Base-by-base conservation (phyloP, 2,888 invertebrate genomes). In the Anthophora plumipes region DNA sequence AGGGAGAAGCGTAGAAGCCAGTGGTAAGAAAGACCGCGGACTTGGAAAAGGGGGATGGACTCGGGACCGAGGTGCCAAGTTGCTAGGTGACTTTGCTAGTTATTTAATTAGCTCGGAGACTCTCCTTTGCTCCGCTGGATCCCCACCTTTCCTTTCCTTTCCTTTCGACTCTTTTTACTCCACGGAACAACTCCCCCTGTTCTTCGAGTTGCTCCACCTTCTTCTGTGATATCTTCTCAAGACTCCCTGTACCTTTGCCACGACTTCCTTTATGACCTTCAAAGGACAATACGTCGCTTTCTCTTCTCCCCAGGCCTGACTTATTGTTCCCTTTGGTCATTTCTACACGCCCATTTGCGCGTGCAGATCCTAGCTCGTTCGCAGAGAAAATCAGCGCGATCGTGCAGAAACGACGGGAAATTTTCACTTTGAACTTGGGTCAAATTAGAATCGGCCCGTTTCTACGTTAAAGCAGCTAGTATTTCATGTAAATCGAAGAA, bases 71-170 rank as follows among this genome's bases (percentile, higher is more conserved):
- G 91, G 91, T 91, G 91, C 90, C 91, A 92, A 92, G 90, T 92
- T 90, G 91, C 89, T 90, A 89, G 92, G 89, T 91, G 90, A 92
- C 91, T 91, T 89, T 89, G 89, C 89, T 90, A 91, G 92, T 92
- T 92, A 92, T 92, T 92, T 92, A 92, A 92, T 92, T 92, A 92
- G 90, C 89, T 88, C 85, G 86, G 88, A 90, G 90, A 92, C 89
- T 90, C 90, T 89, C 89, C 88, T 88, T 87, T 87, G 85, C 88
- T 89, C 85, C 86, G 84, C 87, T 84, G 84, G 83, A 71, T 72
- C 81, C 80, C 71, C n/a, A n/a, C n/a, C n/a, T n/a, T n/a, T n/a
- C n/a, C n/a, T n/a, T n/a, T n/a, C n/a, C 66, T 64, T 57, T 68
- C 71, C 78, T 80, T 82, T 77, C 69, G 71, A 67, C 77, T 79